phyloP scores from a whole-genome alignment of 2,797 vertebrate genomes.

The Tinamus major region DNA sequence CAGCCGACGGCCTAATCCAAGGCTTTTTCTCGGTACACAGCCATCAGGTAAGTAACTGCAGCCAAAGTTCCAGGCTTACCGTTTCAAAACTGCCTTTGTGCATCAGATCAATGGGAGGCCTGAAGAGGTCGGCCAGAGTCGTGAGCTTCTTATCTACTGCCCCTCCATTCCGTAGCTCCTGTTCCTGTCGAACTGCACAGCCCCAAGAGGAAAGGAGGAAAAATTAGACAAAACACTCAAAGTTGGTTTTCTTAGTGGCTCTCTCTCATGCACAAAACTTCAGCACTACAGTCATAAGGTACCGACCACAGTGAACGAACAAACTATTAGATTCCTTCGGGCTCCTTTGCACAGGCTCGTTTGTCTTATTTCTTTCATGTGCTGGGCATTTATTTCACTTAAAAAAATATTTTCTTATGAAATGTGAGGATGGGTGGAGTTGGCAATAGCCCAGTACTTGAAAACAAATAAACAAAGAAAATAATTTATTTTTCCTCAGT shows the following conservation, averaged over 20 bases:
- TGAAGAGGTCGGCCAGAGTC: conserved; percentile 97
- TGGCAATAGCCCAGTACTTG: background rate
- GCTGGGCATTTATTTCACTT: background rate
- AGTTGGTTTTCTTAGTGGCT: accelerated
- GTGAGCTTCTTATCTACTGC: conserved; percentile 98
- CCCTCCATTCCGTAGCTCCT: conserved; percentile 96
- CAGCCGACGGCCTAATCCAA: background rate
- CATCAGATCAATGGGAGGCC: conserved; percentile 98
- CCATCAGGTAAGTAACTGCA: background rate
- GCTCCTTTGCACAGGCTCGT: accelerated
- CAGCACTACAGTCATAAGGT: background rate
- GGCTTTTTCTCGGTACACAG: background rate
- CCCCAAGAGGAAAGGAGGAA: conserved; percentile 46
- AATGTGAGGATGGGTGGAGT: background rate
- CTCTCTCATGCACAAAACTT: accelerated
- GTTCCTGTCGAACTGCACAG: conserved; percentile 93
- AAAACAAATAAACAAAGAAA: background rate
- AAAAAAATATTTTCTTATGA: background rate
- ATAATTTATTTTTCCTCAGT: accelerated
- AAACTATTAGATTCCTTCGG: background rate
- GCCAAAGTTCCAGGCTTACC: conserved; percentile 79
- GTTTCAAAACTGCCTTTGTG: conserved; percentile 99
- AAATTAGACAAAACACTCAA: conserved; percentile 7
- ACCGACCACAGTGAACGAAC: background rate
- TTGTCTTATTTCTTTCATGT: background rate